Conservation (phyloP, 2,888 invertebrate genomes). For the Mechanitis messenoides region DNA sequence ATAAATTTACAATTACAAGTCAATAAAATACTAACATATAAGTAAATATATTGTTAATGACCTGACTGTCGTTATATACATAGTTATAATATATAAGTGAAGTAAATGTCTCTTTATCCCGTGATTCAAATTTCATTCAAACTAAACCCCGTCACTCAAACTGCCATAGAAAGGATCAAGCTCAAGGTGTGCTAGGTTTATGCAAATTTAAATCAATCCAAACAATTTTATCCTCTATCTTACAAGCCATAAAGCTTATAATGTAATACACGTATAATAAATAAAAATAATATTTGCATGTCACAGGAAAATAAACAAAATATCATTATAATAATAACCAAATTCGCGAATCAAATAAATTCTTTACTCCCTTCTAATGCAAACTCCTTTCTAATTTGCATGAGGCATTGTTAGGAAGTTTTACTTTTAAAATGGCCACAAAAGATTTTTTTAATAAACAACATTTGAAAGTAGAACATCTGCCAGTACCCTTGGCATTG, state of each 20-base stretch:
- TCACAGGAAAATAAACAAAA: conserved; percentile 39
- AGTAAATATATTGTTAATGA: neutral
- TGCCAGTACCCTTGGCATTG: conserved; percentile 46
- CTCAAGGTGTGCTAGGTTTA: conserved; percentile 69
- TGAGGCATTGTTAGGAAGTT: conserved; percentile 68
- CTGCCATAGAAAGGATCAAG: conserved; percentile 67
- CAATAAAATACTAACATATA: too few species aligned
- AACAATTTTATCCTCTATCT: conserved; percentile 36
- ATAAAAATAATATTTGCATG: conserved; percentile 52
- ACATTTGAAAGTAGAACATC: conserved; percentile 70
- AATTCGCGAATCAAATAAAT: conserved; percentile 34
- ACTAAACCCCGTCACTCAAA: conserved; percentile 63
- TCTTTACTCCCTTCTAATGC: conserved; percentile 37
- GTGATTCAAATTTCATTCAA: conserved; percentile 43
- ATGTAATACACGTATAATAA: conserved; percentile 23
- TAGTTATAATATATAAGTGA: conserved; percentile 29
- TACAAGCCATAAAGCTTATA: conserved; percentile 28
- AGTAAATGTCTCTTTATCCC: conserved; percentile 36
- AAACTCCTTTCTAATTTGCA: conserved; percentile 66
- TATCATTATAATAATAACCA: conserved; percentile 39
- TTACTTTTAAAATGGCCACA: conserved; percentile 74
- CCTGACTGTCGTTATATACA: neutral
- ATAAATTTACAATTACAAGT: too few species aligned
- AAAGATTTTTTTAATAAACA: conserved; percentile 73
- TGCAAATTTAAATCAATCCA: conserved; percentile 62